A percentile compares a stretch with the other conserved stretches of the same genome.
Evolutionary conservation across 2,113 vertebrate genomes (phyloP).

Genomic region (Mustela nigripes): DNA sequence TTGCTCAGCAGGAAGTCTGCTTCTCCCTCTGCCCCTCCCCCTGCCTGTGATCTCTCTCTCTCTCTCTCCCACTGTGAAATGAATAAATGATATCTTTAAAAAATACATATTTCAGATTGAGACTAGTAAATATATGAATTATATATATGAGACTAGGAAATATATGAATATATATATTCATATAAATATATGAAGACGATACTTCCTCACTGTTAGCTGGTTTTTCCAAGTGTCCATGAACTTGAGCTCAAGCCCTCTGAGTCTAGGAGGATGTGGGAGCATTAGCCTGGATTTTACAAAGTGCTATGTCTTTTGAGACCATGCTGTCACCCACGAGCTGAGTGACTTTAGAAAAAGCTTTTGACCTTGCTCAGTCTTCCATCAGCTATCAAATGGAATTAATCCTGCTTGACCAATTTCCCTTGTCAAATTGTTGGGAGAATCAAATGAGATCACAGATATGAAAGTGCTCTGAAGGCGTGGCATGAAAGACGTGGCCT

Average conservation of each 20-base stretch:
- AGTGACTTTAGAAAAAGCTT: background rate
- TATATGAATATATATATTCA: too few relatives aligned
- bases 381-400: background rate
- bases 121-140: background rate
- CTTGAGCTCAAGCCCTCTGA: background rate
- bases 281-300: background rate
- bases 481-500: background rate
- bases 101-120: background rate
- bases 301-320: background rate
- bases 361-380: slow-evolving; percentile 6
- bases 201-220: background rate
- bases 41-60: background rate
- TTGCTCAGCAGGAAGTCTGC: background rate
- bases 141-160: background rate
- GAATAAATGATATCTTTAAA: background rate
- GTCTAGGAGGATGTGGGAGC: background rate
- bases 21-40: background rate
- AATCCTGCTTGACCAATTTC: background rate
- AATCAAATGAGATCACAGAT: background rate
- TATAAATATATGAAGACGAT: background rate
- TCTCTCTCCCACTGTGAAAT: background rate
- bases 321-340: background rate
- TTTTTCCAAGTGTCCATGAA: background rate
- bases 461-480: background rate
- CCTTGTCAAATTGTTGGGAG: background rate